A percentile compares a stretch with the other conserved stretches of the same genome.
Evolutionary conservation across 2,797 vertebrate genomes (phyloP).

Genomic region (Morus bassanus): DNA sequence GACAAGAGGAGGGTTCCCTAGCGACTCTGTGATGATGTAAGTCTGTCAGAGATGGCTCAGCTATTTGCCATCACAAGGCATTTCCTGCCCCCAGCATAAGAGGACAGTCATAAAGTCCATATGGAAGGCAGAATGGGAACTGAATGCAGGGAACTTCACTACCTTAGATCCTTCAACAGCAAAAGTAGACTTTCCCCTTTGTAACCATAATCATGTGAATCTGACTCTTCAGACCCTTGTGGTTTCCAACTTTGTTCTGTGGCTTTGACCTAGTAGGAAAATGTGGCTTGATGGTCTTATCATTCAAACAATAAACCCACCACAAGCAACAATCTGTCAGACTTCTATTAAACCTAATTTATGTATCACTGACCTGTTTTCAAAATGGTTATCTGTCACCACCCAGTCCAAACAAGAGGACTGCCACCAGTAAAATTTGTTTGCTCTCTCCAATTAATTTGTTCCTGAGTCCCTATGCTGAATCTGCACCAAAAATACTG

Average conservation of each 20-base stretch:
- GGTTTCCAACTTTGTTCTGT: slow-evolving; percentile 8
- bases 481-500: background rate
- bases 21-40: slow-evolving; percentile 19
- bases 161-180: background rate
- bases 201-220: background rate
- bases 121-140: background rate
- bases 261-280: background rate
- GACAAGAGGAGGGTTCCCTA: slow-evolving; percentile 41
- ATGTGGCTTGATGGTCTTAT: background rate
- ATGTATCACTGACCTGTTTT: background rate
- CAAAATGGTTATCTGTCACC: background rate
- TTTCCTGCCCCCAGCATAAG: slow-evolving; percentile 25
- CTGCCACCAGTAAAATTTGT: background rate
- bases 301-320: background rate
- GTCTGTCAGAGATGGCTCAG: slow-evolving; percentile 49
- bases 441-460: background rate
- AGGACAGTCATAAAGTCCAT: slow-evolving; percentile 23
- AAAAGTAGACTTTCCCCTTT: background rate
- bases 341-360: background rate
- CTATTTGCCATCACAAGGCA: slow-evolving; percentile 41
- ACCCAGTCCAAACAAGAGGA: background rate
- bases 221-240: background rate
- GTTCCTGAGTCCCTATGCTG: background rate
- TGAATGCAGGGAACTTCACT: background rate
- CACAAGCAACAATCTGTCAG: background rate